These are phyloP conservation scores for Protaetia brevitarsis DNA, from an alignment of 1,140 invertebrate genomes.

Conservation along the genomic window DNA sequence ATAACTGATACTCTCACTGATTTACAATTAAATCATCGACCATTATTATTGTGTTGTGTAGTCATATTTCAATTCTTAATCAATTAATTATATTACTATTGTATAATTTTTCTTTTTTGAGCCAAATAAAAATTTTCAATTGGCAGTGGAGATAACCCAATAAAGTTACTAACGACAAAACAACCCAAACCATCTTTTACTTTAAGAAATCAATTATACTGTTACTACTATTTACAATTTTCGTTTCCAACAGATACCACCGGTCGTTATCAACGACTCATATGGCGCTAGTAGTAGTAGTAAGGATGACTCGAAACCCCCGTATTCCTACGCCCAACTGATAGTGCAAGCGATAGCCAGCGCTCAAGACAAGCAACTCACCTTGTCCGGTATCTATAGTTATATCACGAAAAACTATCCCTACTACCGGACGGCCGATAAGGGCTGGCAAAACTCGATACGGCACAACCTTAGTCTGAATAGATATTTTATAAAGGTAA, in stretches of 20 bases:
- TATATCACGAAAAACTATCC: slow-evolving; percentile 99
- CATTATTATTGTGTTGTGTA: too few species aligned
- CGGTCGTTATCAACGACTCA: slow-evolving; percentile 43
- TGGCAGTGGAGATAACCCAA: too few species aligned
- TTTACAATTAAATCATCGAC: too few species aligned
- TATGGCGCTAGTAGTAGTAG: slow-evolving; percentile 41
- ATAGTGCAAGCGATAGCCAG: slow-evolving; percentile 98
- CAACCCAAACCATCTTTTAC: too few species aligned
- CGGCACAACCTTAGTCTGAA: slow-evolving; percentile 97
- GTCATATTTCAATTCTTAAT: too few species aligned
- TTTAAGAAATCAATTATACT: too few species aligned
- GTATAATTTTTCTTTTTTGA: too few species aligned
- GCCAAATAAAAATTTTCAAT: too few species aligned
- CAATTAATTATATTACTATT: too few species aligned
- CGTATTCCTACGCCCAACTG: slow-evolving; percentile 96
- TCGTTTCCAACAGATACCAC: slow-evolving; percentile 46
- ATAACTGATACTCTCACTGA: too few species aligned
- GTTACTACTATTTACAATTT: slow-evolving; percentile 39
- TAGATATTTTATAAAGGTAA: slow-evolving; percentile 59
- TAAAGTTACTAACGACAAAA: too few species aligned
- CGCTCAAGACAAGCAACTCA: slow-evolving; percentile 92
- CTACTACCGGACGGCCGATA: slow-evolving; percentile 96
- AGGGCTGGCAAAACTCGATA: slow-evolving; percentile 99
- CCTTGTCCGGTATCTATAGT: slow-evolving; percentile 97
- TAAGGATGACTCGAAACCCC: slow-evolving; percentile 89